Base-by-base conservation (phyloP, 2,888 invertebrate species). In the Thalpophila matura region DNA sequence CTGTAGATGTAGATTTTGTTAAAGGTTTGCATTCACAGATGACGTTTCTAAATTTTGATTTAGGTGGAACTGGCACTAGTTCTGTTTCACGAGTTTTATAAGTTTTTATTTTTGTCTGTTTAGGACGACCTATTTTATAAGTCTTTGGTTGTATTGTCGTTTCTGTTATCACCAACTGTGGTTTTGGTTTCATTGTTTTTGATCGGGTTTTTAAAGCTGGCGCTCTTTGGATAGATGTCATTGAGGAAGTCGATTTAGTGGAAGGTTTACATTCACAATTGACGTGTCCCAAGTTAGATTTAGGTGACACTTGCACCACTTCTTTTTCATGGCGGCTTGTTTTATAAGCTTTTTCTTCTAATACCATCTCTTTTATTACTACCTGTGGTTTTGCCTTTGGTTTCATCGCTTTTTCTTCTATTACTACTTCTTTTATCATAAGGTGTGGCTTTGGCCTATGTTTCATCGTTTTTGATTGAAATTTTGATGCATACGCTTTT, bases 1-100 rank as follows among this genome's bases (percentile, higher is more conserved):
- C 24, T 27, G 65, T 64, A 0, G 22, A 31, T 37, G 59, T 46
- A n/a, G 63, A 60, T 50, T 42, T 64, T 31, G 27, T 49, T 26
- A 18, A 20, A 24, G 53, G n/a, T 47, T 56, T 47, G 27, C 65
- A 65, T 35, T 66, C 40, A 40, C 65, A 66, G 12, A 5, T 14
- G 4, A 16, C 18, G n/a, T 20, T 22, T 35, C 12, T 37, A 1
- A 35, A 4, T 10, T 38, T 33, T 55, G 18, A 57, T 33, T 38
- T 49, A 7, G 24, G 9, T 10, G 9, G 14, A 31, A 5, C 10
- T 24, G 24, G 6, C 12, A 42, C 2, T 10, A 18, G 18, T 20
- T 14, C 31, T 14, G 26, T 14, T 26, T 59, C 33, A 10, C 14
- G 20, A 16, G 18, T 33, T 33, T 58, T 42, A 5, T 5, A 33